Evolutionary conservation across 2,113 vertebrate genomes (phyloP), one percentile per base, ranked within the genome.

Genomic region (Neodon shergylaensis): DNA sequence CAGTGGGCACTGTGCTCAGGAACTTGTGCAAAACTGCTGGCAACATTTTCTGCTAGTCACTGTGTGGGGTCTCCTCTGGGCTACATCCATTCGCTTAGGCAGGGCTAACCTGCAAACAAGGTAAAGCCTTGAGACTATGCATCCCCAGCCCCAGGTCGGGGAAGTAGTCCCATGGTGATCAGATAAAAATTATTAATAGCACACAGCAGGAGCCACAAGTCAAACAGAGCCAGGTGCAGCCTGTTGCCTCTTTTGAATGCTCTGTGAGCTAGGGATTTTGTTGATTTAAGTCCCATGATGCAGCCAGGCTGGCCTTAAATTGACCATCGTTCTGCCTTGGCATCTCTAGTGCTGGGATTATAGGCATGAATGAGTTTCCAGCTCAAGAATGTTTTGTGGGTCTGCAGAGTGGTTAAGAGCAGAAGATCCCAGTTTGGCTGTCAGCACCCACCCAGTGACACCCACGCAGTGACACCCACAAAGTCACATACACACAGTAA

Each of bases 41-140:
- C 24, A 0, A 2, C 4, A 17, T 44, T 76, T 22, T 33, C 42
- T 9, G 7, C 70, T 7, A 28, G 17, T 1, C 24, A 0, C n/a
- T 13, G 6, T 12, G n/a, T 31, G 39, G 24, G 2, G 3, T 33
- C 88, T 70, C 76, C 76, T 63, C 28, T 1, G 31, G 66, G 31
- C 52, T 42, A 28, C 39, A 72, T 14, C 39, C 39, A 12, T 31
- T 28, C 9, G 9, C 14, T 31, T 79, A 39, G 49, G 61, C 31
- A 47, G 70, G 84, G 28, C 49, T 81, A 81, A 24, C 77, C 17
- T 54, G 49, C 49, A 81, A 54, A 54, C 78, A 54, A 54, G 78
- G 36, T 58, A 39, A 81, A 81, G 14, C 36, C 21, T 31, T 13
- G 21, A 0, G 33, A 49, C 13, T 19, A 44, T 65, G 5, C 19